A percentile compares a stretch with the other conserved stretches of the same genome.
These are phyloP conservation scores for Acropternis orthonyx DNA, from an alignment of 2,797 vertebrate genomes.

Conservation along the genomic window DNA sequence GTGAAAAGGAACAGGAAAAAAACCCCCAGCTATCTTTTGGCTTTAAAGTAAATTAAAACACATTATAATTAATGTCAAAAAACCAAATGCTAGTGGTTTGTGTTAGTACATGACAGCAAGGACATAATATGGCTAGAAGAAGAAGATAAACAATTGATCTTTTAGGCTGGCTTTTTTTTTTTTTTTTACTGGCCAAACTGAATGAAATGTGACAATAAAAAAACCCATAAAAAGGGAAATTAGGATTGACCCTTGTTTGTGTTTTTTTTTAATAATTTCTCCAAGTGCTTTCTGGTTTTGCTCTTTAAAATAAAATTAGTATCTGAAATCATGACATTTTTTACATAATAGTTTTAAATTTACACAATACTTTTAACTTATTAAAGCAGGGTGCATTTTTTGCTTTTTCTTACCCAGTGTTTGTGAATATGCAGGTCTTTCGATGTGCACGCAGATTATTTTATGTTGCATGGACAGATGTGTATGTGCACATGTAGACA, in stretches of 20 bases:
- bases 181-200: neutral
- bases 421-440: neutral
- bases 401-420: neutral
- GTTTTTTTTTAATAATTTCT: neutral
- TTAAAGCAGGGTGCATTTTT: neutral
- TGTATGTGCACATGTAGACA: neutral
- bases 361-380: neutral
- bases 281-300: neutral
- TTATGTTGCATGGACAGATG: neutral
- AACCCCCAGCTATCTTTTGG: neutral
- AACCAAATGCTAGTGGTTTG: neutral
- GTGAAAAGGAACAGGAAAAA: neutral
- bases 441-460: neutral
- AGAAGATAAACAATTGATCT: neutral
- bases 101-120: neutral
- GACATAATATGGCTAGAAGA: neutral
- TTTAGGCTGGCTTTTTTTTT: neutral
- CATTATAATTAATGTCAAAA: neutral
- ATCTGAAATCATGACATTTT: neutral
- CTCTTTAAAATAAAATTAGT: neutral
- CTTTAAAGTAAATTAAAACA: neutral
- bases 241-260: neutral
- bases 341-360: neutral
- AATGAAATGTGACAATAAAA: neutral
- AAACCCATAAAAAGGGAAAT: neutral